A percentile compares a stretch with the other conserved stretches of the same genome.
Conservation (phyloP, 2,113 vertebrate genomes). For the Actinemys pallida region DNA sequence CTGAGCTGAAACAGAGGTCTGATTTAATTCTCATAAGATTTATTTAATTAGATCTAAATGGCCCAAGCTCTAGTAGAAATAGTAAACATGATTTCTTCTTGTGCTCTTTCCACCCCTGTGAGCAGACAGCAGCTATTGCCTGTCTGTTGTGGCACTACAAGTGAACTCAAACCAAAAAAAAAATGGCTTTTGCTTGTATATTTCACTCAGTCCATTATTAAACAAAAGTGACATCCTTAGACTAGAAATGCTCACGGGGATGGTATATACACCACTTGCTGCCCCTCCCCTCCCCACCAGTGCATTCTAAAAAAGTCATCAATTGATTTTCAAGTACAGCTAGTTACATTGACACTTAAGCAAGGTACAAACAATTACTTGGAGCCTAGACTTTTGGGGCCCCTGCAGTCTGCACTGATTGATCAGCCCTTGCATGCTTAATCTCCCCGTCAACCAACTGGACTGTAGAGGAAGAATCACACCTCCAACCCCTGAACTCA, state of each 20-base stretch:
- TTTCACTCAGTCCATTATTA: not conserved
- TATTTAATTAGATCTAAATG: constrained; percentile 6
- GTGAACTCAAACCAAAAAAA: constrained; percentile 1
- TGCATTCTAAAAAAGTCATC: not conserved
- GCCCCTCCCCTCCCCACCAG: too few relatives aligned
- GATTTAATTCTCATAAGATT: constrained; percentile 21
- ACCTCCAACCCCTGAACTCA: not conserved
- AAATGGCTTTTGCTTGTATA: not conserved
- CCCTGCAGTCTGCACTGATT: not conserved
- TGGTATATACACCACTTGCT: not conserved
- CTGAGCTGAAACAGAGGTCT: constrained; percentile 9
- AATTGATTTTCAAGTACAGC: not conserved
- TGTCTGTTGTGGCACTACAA: not conserved
- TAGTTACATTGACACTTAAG: not conserved
- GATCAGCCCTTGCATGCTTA: not conserved
- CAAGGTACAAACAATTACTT: not conserved
- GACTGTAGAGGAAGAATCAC: not conserved
- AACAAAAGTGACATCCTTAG: not conserved
- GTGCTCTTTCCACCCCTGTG: not conserved
- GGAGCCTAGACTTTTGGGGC: not conserved
- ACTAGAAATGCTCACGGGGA: not conserved
- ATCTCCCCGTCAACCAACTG: not conserved
- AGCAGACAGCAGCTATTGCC: not conserved
- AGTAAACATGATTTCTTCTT: not conserved
- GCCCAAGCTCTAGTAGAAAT: constrained; percentile 16